A percentile compares a stretch with the other conserved stretches of the same genome.
Evolutionary conservation across 2,797 vertebrate species (phyloP).

Genomic region (Macroramphosus scolopax): DNA sequence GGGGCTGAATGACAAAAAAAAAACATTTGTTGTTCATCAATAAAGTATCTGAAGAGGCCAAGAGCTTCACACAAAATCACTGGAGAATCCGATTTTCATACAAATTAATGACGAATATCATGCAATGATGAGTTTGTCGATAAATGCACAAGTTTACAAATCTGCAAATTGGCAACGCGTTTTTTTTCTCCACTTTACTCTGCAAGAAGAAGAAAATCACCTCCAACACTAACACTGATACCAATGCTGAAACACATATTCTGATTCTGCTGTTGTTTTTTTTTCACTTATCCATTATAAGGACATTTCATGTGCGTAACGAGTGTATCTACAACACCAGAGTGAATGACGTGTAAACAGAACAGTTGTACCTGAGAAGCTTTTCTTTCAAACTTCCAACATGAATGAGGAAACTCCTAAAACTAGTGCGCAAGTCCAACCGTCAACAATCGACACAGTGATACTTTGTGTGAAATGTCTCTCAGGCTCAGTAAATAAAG

Average conservation of each 20-base stretch:
- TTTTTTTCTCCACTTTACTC: constrained; percentile 44
- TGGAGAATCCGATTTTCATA: constrained; percentile 45
- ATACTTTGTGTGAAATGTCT: constrained; percentile 31
- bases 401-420: constrained; percentile 31
- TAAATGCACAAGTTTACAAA: constrained; percentile 53
- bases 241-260: constrained; percentile 51
- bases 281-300: constrained; percentile 37
- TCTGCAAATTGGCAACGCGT: constrained; percentile 42
- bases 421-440: constrained; percentile 26
- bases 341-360: constrained; percentile 72
- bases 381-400: constrained; percentile 60
- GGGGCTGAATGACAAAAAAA: too few relatives aligned
- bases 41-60: constrained; percentile 28
- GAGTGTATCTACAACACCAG: constrained; percentile 67
- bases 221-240: constrained; percentile 57
- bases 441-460: constrained; percentile 31
- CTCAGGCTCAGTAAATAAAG: constrained; percentile 52
- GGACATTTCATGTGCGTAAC: constrained; percentile 61
- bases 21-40: constrained; percentile 20
- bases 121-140: constrained; percentile 57
- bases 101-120: constrained; percentile 63
- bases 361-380: constrained; percentile 79
- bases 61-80: constrained; percentile 47
- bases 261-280: constrained; percentile 19
- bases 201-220: constrained; percentile 47